Evolutionary conservation across 2,797 vertebrate genomes (phyloP).

Genomic region (Clarias laeviceps): DNA sequence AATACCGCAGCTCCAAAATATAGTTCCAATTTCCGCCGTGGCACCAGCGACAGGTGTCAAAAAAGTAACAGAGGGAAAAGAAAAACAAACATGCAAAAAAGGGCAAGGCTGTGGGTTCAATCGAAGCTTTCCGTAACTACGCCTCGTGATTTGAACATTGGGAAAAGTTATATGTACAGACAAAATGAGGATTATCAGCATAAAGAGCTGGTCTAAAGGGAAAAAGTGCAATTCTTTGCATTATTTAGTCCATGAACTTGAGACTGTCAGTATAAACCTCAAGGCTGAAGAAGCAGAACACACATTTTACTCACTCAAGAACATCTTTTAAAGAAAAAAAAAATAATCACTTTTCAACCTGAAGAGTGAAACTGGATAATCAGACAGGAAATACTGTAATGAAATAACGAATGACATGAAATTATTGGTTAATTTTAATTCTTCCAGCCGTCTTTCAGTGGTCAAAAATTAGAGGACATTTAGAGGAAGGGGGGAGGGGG

Average conservation of each 20-base stretch:
- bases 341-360: background rate
- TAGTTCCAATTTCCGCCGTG: constrained; percentile 24
- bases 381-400: background rate
- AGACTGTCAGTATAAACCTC: constrained; percentile 10
- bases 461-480: background rate
- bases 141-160: background rate
- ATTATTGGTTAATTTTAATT: background rate
- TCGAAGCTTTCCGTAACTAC: background rate
- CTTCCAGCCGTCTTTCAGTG: background rate
- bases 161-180: background rate
- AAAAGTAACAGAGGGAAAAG: constrained; percentile 27
- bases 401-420: background rate
- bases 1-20: constrained; percentile 48
- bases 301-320: background rate
- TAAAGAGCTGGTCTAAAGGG: background rate
- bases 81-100: constrained; percentile 18
- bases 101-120: constrained; percentile 6
- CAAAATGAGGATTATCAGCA: background rate
- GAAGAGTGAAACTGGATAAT: background rate
- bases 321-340: background rate
- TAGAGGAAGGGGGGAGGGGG: background rate
- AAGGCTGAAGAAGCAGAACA: background rate
- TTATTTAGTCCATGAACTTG: constrained; percentile 15
- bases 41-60: constrained; percentile 50
- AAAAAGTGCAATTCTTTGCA: background rate